Evolutionary conservation across 2,888 invertebrate genomes (phyloP), one percentile per base, ranked within the genome.

Genomic region (Phaonia tiefii): DNA sequence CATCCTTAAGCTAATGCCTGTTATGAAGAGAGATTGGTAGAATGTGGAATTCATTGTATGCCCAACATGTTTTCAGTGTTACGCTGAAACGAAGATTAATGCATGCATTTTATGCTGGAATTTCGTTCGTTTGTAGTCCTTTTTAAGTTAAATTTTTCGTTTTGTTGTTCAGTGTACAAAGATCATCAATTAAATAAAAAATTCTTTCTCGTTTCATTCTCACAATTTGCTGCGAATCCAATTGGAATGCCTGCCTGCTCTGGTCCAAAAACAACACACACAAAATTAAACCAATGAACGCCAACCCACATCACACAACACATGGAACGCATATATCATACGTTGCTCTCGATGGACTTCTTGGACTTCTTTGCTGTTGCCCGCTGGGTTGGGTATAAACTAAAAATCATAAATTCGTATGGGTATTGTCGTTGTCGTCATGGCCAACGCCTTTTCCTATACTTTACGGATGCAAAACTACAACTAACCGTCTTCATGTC

Each of bases 201-300:
- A 81, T 78, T 81, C 51, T 67, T 81, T 81, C 71, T 81, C 81
- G 75, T 81, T 81, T 75, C 78, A 81, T 78, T 54, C 67, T 76
- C 66, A 78, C 72, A 67, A 69, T 75, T 72, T 75, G 75, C 75
- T 63, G 69, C 65, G 75, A 69, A 75, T 63, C 78, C 75, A 78
- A 75, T 75, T 75, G 69, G 72, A 81, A 81, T 81, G 78, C 42
- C 63, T 60, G n/a, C n/a, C n/a, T 31, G 31, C 4, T 20, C 20
- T 22, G 17, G 3, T 1, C 51, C 20, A 11, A 49, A n/a, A 31
- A 31, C 15, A 17, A n/a, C 49, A n/a, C n/a, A n/a, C n/a, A n/a
- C n/a, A n/a, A n/a, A n/a, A n/a, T n/a, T n/a, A n/a, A n/a, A n/a
- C n/a, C n/a, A 15, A 15, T 17, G 15, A 17, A 13, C 22, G 51